Conservation (phyloP, 1,140 invertebrate species). For the Drosophila mayri region DNA sequence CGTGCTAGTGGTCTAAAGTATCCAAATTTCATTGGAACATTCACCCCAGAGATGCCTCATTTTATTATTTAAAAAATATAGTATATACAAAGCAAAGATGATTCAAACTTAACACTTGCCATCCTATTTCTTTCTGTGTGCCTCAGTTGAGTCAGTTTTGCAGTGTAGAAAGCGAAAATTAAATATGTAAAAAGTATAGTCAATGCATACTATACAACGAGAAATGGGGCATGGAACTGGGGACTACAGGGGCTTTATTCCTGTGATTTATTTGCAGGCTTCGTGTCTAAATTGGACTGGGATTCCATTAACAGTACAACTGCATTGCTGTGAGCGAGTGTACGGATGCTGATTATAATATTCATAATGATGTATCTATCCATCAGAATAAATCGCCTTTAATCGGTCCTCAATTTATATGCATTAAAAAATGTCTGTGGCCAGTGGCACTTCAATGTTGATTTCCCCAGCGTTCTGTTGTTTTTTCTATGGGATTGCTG, state of each 20-base stretch:
- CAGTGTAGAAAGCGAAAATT: slow-evolving; percentile 66
- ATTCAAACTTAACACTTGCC: background rate
- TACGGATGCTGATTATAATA: slow-evolving; percentile 7
- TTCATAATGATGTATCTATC: slow-evolving; percentile 34
- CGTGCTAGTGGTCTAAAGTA: background rate
- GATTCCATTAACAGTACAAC: slow-evolving; percentile 71
- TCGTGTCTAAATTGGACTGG: slow-evolving; percentile 71
- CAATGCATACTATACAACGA: slow-evolving; percentile 27
- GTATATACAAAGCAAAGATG: background rate
- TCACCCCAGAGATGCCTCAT: background rate
- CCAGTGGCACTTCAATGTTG: slow-evolving; percentile 54
- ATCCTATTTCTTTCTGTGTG: background rate
- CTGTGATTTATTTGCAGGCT: slow-evolving; percentile 70
- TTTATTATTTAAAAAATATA: background rate
- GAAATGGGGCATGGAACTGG: slow-evolving; percentile 23
- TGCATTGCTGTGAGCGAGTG: slow-evolving; percentile 41
- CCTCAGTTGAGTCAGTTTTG: slow-evolving; percentile 18
- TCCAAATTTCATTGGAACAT: background rate
- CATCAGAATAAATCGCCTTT: slow-evolving; percentile 64
- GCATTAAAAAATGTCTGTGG: slow-evolving; percentile 34
- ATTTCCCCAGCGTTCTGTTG: slow-evolving; percentile 16
- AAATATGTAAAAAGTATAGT: slow-evolving; percentile 64
- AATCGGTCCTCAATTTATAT: slow-evolving; percentile 58
- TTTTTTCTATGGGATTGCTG: slow-evolving; percentile 13
- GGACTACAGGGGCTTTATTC: slow-evolving; percentile 45